Base-by-base conservation (phyloP, 2,888 invertebrate genomes). In the Andrena minutula region DNA sequence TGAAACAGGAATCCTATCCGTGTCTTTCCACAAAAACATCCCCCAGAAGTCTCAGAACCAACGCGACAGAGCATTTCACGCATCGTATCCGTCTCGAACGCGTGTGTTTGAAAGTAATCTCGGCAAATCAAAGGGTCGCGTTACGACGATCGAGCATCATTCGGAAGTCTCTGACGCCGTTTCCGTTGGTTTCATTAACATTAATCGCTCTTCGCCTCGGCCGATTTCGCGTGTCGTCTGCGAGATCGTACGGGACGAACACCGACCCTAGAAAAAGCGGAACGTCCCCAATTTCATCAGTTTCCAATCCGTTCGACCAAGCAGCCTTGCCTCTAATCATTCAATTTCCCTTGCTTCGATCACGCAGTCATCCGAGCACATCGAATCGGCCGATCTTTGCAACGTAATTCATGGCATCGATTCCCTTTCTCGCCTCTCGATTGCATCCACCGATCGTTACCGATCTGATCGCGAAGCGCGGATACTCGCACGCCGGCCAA, bases 101-200 rank as follows among this genome's bases (percentile, higher is more conserved):
- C 28, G 35, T 28, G 32, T 23, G n/a, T n/a, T 23, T 20, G 56
- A 56, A 75, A 68, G n/a, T 75, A 70, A 70, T 70, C 30, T 23
- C 53, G 30, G 26, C 68, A 56, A 65, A 79, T 60, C 30, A 53
- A 79, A 35, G 47, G 28, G 41, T 63, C 65, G 64, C 66, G 66
- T 49, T 65, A 61, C 71, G 65, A 76, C 26, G 76, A 65, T 60
- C 35, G 30, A 49, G 41, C 47, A 60, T 75, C 70, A 58, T 75
- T 70, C 71, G 76, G 76, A 76, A 68, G 79, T 76, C 66, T 74
- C 60, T 66, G 70, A 66, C 70, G 70, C 20, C 8, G 47, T 23
- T 28, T 5, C 60, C 35, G 63, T 68, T 56, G 16, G 49, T 66
- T 71, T 61, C 51, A 66, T 79, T 56, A 63, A 56, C 47, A 12